Evolutionary conservation across 2,797 vertebrate genomes (phyloP).

Genomic region (Garrulus glandarius): DNA sequence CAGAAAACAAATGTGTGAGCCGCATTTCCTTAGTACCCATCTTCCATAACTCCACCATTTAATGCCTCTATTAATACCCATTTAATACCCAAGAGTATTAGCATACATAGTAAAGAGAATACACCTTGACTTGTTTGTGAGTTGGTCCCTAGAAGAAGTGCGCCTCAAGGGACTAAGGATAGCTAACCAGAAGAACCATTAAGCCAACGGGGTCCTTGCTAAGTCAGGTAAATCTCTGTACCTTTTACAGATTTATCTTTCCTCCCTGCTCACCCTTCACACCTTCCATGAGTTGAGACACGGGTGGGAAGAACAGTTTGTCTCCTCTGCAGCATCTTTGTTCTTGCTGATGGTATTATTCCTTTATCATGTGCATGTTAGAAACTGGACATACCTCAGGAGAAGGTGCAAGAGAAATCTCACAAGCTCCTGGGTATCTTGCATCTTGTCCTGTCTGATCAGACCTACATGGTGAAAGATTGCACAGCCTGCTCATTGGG

Average conservation of each 20-base stretch:
- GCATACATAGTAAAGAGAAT: neutral
- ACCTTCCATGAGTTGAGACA: neutral
- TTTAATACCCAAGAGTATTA: neutral
- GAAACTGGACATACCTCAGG: neutral
- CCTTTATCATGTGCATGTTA: neutral
- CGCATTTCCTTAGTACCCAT: neutral
- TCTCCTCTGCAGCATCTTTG: neutral
- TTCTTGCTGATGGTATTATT: neutral
- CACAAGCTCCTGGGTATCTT: neutral
- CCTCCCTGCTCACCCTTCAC: neutral
- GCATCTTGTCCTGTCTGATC: neutral
- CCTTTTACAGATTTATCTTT: neutral
- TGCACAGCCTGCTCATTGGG: neutral
- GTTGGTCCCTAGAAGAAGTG: neutral
- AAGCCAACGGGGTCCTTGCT: neutral
- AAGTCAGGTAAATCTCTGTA: neutral
- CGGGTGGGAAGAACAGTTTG: neutral
- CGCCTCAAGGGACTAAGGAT: neutral
- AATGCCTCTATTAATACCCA: neutral
- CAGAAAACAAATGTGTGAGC: neutral
- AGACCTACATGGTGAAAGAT: neutral
- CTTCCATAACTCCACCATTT: neutral
- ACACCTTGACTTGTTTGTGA: neutral
- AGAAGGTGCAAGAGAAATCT: neutral
- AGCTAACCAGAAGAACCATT: neutral